A percentile compares a stretch with the other conserved stretches of the same genome.
Conservation (phyloP, 2,113 vertebrate species). For the Prietella phreatophila region DNA sequence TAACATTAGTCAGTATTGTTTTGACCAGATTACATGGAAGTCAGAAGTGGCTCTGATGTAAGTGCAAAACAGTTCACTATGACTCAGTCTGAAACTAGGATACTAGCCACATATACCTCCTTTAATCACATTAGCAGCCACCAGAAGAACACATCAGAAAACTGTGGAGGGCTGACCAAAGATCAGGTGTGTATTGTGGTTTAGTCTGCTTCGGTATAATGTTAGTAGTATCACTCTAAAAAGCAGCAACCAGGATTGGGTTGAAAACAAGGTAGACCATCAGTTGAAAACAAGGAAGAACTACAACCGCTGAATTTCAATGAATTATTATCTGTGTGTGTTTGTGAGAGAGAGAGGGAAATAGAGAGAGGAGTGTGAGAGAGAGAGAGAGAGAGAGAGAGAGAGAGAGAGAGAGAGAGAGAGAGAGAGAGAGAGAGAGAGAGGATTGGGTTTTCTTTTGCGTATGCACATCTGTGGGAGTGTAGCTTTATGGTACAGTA, state of each 20-base stretch:
- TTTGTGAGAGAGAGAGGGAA: neutral
- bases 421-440: neutral
- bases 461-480: neutral
- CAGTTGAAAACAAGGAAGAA: neutral
- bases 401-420: neutral
- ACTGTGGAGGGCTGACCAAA: neutral
- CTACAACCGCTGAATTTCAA: neutral
- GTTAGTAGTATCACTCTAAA: neutral
- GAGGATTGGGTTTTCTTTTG: neutral
- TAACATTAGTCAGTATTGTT: neutral
- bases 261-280: too few relatives aligned
- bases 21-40: neutral
- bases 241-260: neutral
- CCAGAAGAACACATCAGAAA: neutral
- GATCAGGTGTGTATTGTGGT: neutral
- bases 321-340: neutral
- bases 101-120: neutral
- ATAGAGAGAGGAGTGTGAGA: neutral
- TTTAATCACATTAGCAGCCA: neutral
- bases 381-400: neutral
- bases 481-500: neutral
- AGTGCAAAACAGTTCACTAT: neutral
- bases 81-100: slow-evolving; percentile 1
- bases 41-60: neutral
- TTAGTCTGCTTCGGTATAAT: neutral